Percentiles rank a stretch among this genome's conserved stretches.
phyloP scores from a whole-genome alignment of 2,113 vertebrate genomes.

The Cepphus grylle region DNA sequence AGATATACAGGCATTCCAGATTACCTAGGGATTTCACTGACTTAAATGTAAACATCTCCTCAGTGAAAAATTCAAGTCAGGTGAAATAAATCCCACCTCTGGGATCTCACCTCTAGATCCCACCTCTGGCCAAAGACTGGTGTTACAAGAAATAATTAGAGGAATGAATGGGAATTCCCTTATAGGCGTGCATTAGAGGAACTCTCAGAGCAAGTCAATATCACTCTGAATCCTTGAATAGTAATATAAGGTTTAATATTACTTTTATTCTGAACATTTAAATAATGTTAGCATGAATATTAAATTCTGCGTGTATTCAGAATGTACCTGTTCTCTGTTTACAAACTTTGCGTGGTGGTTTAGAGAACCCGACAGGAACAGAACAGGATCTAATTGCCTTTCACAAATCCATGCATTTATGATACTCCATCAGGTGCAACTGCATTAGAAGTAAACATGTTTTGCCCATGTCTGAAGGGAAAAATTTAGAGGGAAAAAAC shows the following conservation, averaged over 20 bases:
- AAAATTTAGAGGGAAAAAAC: not conserved
- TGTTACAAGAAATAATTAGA: not conserved
- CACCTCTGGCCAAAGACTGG: not conserved
- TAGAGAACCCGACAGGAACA: not conserved
- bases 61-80: not conserved
- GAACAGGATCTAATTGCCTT: not conserved
- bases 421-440: not conserved
- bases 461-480: not conserved
- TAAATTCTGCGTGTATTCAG: not conserved
- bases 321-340: not conserved
- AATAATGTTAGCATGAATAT: not conserved
- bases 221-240: not conserved
- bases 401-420: not conserved
- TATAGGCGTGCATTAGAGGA: not conserved
- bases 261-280: not conserved
- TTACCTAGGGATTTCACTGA: not conserved
- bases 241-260: not conserved
- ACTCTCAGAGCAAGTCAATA: not conserved
- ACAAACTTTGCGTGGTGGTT: not conserved
- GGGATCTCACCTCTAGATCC: not conserved
- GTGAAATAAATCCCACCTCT: not conserved
- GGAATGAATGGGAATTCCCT: not conserved
- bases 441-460: not conserved
- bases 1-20: not conserved
- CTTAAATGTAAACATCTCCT: not conserved